These are phyloP conservation scores for Oryzias sinensis DNA, from an alignment of 2,797 vertebrate species.

Conservation along the genomic window DNA sequence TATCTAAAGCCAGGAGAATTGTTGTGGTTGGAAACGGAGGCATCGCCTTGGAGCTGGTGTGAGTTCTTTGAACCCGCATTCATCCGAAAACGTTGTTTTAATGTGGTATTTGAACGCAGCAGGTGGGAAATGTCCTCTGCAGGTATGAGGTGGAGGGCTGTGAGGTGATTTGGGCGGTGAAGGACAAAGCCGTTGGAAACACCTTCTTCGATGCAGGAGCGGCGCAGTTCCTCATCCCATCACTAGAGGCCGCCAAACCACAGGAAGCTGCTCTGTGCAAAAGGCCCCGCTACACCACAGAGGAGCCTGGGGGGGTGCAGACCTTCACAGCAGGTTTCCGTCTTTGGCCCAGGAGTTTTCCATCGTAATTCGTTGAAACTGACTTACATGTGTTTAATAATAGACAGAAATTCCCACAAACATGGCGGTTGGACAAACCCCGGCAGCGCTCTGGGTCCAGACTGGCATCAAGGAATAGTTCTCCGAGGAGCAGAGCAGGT, in stretches of 20 bases:
- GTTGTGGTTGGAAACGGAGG: constrained; percentile 93
- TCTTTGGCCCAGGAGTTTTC: background rate
- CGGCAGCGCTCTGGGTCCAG: constrained; percentile 93
- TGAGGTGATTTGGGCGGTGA: constrained; percentile 95
- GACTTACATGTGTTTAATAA: constrained; percentile 18
- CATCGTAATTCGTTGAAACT: too few species aligned
- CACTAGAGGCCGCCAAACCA: constrained; percentile 76
- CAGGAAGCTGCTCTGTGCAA: constrained; percentile 76
- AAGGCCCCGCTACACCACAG: constrained; percentile 85
- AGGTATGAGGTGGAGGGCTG: constrained; percentile 93
- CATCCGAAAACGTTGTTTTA: background rate
- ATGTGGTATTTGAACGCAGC: background rate
- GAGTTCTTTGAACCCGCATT: constrained; percentile 62
- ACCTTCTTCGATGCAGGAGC: constrained; percentile 95
- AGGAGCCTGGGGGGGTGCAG: constrained; percentile 42
- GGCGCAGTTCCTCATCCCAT: constrained; percentile 90
- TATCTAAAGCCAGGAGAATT: constrained; percentile 86
- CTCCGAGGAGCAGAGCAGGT: constrained; percentile 86
- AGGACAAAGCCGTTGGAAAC: constrained; percentile 95
- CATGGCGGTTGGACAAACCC: constrained; percentile 42
- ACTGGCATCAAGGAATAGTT: constrained; percentile 90
- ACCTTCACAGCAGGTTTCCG: constrained; percentile 65
- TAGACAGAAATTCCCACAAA: constrained; percentile 61
- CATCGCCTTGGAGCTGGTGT: constrained; percentile 95
- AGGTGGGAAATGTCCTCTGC: constrained; percentile 1